Evolutionary conservation across 1,140 invertebrate genomes (phyloP).

Genomic region (Temnothorax nylanderi): DNA sequence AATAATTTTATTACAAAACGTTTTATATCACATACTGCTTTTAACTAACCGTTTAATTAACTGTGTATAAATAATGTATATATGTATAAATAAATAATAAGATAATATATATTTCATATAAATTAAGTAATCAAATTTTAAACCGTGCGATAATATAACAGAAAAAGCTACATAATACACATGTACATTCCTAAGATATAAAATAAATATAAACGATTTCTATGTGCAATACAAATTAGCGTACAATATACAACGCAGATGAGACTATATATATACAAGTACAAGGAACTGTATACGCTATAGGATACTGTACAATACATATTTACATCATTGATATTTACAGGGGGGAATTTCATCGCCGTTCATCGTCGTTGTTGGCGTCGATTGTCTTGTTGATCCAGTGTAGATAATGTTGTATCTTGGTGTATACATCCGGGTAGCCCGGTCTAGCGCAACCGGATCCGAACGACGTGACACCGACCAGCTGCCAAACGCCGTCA

Average conservation of each 20-base stretch:
- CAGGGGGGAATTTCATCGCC: neutral
- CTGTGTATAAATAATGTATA: neutral
- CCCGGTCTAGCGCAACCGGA: constrained; percentile 95
- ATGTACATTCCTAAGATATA: neutral
- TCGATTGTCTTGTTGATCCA: constrained; percentile 90
- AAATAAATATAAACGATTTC: constrained; percentile 11
- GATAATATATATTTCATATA: neutral
- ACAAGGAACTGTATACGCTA: neutral
- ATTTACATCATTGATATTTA: constrained; percentile 41
- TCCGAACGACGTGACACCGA: constrained; percentile 95
- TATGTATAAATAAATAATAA: constrained; percentile 10
- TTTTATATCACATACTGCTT: neutral
- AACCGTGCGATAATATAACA: neutral
- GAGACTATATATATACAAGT: constrained; percentile 24
- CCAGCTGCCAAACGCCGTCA: constrained; percentile 94
- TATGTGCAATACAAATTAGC: neutral
- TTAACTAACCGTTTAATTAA: neutral
- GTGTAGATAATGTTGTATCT: constrained; percentile 92
- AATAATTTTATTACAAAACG: neutral
- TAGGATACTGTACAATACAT: constrained; percentile 40
- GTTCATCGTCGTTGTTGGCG: constrained; percentile 68
- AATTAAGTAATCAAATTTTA: neutral
- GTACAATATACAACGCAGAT: constrained; percentile 8
- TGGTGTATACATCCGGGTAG: constrained; percentile 94
- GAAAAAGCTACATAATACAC: neutral